Evolutionary conservation across 1,140 invertebrate genomes (phyloP), one percentile per base, ranked within the genome.

Genomic region (Lithobius niger): DNA sequence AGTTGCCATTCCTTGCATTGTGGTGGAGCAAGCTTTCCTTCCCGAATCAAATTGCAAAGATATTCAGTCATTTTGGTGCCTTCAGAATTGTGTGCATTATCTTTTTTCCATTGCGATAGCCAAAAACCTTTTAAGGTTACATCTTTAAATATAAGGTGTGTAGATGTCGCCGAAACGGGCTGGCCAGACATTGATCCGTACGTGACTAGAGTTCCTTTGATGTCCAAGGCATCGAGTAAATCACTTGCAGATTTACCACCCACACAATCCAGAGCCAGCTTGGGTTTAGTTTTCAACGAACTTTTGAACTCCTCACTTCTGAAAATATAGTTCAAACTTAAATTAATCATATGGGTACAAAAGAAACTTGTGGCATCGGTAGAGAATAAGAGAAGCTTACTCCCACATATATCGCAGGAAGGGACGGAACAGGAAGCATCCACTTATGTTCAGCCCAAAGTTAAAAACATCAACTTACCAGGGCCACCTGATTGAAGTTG

Each of bases 181-280:
- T 96, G 85, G 57, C 85, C 79, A 0, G 91, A 92, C 95, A 99
- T 98, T 27, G 88, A 95, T 19, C 95, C 96, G 73, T 98, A 98
- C n/a, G 94, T 97, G 0, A 98, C 89, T 76, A 97, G 82, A 0
- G 80, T 74, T 2, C 88, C 86, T 59, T 79, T 75, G 59, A 82
- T 26, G 76, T 56, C 76, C 48, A 97, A 71, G 63, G 83, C 79
- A 22, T 88, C 78, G 19, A 88, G 66, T 59, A 97, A 73, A 69
- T 95, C 88, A 10, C 86, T 76, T 3, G 86, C 82, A 72, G 79
- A 89, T 67, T 89, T 83, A 0, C 96, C 96, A 52, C 94, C 92
- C 19, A 99, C 85, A 75, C 94, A 96, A 69, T 99, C 98, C 2
- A 99, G 71, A 2, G 85, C 94, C 19, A 99, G 72, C 62, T 81